phyloP scores from a whole-genome alignment of 1,140 invertebrate genomes.

The Platyura marginata region DNA sequence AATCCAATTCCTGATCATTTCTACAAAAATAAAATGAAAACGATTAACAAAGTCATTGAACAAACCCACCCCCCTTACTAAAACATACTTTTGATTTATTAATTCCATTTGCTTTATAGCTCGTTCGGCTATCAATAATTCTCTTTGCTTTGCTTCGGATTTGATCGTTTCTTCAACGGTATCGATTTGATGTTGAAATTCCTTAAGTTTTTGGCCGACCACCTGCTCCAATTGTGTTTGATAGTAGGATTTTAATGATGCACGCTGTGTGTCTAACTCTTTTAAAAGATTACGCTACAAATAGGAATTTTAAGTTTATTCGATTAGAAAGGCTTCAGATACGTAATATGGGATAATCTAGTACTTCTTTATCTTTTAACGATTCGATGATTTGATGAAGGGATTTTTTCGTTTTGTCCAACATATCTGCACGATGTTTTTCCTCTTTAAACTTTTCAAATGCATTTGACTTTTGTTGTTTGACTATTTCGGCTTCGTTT shows the following conservation, averaged over 20 bases:
- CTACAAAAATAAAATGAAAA: slow-evolving; percentile 18
- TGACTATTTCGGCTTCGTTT: too few species aligned
- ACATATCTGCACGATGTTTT: too few species aligned
- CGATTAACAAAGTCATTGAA: not conserved
- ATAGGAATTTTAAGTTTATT: not conserved
- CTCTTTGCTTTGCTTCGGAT: slow-evolving; percentile 39
- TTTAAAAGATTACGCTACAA: slow-evolving; percentile 20
- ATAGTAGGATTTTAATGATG: slow-evolving; percentile 50
- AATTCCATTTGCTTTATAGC: slow-evolving; percentile 48
- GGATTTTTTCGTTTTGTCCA: too few species aligned
- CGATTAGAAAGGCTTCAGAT: not conserved
- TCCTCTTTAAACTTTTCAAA: too few species aligned
- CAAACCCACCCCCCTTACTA: not conserved
- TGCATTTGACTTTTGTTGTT: too few species aligned
- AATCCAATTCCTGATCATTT: slow-evolving; percentile 48
- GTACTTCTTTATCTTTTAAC: too few species aligned
- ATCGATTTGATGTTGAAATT: slow-evolving; percentile 59
- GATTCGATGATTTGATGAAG: too few species aligned
- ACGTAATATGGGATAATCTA: too few species aligned
- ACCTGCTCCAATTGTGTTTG: slow-evolving; percentile 62
- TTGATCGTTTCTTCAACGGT: slow-evolving; percentile 40
- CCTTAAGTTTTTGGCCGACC: slow-evolving; percentile 50
- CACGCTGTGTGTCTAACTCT: slow-evolving; percentile 41
- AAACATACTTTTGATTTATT: slow-evolving; percentile 49
- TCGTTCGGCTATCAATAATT: slow-evolving; percentile 42